These are phyloP conservation scores for Galaxias olidus DNA, from an alignment of 2,797 vertebrate species.

Conservation along the genomic window DNA sequence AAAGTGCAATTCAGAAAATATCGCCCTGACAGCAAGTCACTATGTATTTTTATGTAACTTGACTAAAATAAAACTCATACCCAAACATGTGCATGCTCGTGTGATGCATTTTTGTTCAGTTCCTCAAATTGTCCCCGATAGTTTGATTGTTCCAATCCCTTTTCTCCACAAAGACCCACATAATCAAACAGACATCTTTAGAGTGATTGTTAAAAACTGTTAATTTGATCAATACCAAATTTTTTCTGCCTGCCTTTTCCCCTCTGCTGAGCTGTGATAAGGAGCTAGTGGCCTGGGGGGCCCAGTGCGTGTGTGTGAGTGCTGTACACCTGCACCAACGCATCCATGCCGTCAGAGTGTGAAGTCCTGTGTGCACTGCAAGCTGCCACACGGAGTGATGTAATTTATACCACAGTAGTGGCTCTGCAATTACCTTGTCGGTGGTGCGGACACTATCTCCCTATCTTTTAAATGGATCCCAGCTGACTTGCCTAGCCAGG, in stretches of 20 bases:
- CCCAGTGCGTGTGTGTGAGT: conserved; percentile 68
- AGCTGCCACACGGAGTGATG: conserved; percentile 92
- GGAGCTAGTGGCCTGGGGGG: conserved; percentile 80
- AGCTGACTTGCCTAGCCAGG: conserved; percentile 97
- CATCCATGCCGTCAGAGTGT: conserved; percentile 87
- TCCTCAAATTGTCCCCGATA: conserved; percentile 84
- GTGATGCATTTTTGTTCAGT: conserved; percentile 72
- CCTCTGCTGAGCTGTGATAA: conserved; percentile 97
- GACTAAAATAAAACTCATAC: neutral
- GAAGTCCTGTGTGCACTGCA: conserved; percentile 79
- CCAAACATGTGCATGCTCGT: conserved; percentile 27
- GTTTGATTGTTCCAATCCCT: conserved; percentile 90
- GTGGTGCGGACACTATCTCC: conserved; percentile 95
- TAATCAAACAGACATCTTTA: conserved; percentile 65
- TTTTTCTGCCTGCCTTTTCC: conserved; percentile 90
- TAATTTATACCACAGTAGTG: conserved; percentile 96
- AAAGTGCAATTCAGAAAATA: neutral
- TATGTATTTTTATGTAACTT: conserved; percentile 19
- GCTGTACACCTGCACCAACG: too few species aligned
- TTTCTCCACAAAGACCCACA: conserved; percentile 62
- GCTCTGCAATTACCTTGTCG: conserved; percentile 97
- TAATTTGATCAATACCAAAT: conserved; percentile 99
- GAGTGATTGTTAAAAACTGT: conserved; percentile 94
- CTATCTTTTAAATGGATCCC: conserved; percentile 99
- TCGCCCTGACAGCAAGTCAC: neutral